Percentiles rank a stretch among this genome's conserved stretches.
Evolutionary conservation across 2,888 invertebrate species (phyloP).

Genomic region (Lymantria monacha): DNA sequence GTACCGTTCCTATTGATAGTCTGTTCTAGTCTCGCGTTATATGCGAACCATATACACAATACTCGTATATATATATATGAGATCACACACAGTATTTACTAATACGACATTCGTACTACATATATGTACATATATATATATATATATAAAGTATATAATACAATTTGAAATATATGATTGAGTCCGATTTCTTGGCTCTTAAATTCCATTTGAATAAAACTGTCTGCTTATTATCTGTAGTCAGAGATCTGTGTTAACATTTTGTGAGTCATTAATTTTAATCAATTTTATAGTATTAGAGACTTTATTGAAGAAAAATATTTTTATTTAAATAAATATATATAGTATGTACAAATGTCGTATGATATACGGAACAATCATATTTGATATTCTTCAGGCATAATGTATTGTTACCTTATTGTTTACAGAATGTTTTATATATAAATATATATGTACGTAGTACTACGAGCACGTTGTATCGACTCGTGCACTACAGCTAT

Average conservation of each 20-base stretch:
- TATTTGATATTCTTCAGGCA: constrained; percentile 34
- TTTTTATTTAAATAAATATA: too few relatives aligned
- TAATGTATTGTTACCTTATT: constrained; percentile 32
- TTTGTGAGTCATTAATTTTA: too few relatives aligned
- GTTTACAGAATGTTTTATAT: too few relatives aligned
- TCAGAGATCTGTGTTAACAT: too few relatives aligned
- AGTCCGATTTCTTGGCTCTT: too few relatives aligned
- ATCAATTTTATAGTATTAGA: too few relatives aligned
- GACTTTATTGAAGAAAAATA: too few relatives aligned
- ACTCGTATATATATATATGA: constrained; percentile 18
- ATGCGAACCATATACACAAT: constrained; percentile 25
- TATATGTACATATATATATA: too few relatives aligned
- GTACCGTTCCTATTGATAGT: constrained; percentile 18
- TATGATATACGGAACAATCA: constrained; percentile 16
- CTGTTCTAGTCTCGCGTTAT: constrained; percentile 64
- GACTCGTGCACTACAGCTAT: constrained; percentile 10
- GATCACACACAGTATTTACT: constrained; percentile 7
- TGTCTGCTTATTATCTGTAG: too few relatives aligned
- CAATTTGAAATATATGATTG: too few relatives aligned
- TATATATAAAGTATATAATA: too few relatives aligned
- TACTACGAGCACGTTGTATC: constrained; percentile 30
- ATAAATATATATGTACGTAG: constrained; percentile 21
- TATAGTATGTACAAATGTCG: neutral
- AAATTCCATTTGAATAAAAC: too few relatives aligned
- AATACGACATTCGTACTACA: constrained; percentile 1